Percentiles rank a stretch among this genome's conserved stretches.
Conservation (phyloP, 2,797 vertebrate species). For the Lophotriccus pileatus region DNA sequence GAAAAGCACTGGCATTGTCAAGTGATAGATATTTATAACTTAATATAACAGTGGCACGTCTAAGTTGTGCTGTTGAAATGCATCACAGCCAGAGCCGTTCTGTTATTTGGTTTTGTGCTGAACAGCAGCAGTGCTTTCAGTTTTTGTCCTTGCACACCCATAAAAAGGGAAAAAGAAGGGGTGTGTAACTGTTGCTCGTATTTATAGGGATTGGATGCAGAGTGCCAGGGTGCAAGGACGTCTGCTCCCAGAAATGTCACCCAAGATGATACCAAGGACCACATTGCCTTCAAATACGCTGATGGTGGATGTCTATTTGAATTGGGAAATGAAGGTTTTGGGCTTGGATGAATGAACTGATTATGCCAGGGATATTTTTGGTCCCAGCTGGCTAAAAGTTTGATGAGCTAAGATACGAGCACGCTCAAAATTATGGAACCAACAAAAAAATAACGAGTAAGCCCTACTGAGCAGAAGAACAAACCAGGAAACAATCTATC, state of each 20-base stretch:
- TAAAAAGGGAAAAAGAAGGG: constrained; percentile 35
- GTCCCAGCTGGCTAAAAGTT: constrained; percentile 30
- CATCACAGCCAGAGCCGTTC: constrained; percentile 57
- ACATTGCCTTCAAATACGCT: not conserved
- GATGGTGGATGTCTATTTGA: not conserved
- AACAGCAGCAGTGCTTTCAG: constrained; percentile 68
- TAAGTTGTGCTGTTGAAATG: constrained; percentile 61
- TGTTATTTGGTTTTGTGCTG: constrained; percentile 74
- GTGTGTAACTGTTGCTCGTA: constrained; percentile 61
- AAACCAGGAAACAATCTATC: constrained; percentile 19
- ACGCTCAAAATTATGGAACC: constrained; percentile 1
- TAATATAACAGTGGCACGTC: constrained; percentile 58
- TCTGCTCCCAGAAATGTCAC: not conserved
- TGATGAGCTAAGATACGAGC: constrained; percentile 28
- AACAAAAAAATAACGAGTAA: constrained; percentile 49
- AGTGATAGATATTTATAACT: constrained; percentile 78
- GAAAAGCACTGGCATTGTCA: constrained; percentile 62
- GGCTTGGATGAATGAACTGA: constrained; percentile 16
- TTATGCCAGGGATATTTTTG: constrained; percentile 47
- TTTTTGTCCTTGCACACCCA: constrained; percentile 54
- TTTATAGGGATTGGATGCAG: constrained; percentile 28
- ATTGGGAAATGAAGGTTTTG: constrained; percentile 28
- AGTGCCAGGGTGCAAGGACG: not conserved
- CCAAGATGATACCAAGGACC: not conserved
- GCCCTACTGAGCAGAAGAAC: not conserved